Percentiles rank a stretch among this genome's conserved stretches.
Conservation (phyloP, 1,140 invertebrate genomes). For the Lepidotrigona ventralis region DNA sequence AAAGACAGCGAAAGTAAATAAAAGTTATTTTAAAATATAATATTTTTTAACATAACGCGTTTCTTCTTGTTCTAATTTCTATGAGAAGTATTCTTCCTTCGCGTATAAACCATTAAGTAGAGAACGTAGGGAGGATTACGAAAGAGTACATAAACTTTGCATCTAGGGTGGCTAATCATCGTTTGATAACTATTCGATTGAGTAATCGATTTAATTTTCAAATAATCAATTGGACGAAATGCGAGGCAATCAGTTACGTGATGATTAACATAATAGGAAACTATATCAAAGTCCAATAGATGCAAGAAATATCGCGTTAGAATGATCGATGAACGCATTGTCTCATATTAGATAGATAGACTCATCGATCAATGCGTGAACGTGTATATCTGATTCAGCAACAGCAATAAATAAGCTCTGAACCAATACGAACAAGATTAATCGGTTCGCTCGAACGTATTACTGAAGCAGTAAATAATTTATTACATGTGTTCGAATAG, state of each 20-base stretch:
- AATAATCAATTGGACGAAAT: background rate
- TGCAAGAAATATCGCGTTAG: background rate
- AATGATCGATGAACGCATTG: background rate
- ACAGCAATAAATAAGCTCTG: background rate
- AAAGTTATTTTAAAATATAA: background rate
- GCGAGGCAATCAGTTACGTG: background rate
- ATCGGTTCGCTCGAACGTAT: constrained; percentile 29
- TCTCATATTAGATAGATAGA: background rate
- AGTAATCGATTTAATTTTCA: background rate
- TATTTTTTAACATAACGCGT: background rate
- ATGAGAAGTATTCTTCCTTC: background rate
- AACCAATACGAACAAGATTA: constrained; percentile 10
- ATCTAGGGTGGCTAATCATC: background rate
- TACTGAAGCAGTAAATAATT: constrained; percentile 58
- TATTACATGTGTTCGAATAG: constrained; percentile 60
- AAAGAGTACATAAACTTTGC: background rate
- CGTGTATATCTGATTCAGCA: background rate
- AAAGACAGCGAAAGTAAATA: constrained; percentile 20
- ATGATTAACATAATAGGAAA: too few relatives aligned
- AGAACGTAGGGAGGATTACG: background rate
- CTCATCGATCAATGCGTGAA: background rate
- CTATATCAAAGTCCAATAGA: background rate
- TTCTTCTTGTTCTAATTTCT: background rate
- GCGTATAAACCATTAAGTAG: background rate
- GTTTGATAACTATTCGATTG: background rate